phyloP scores from a whole-genome alignment of 2,113 vertebrate species.

The Syrrhaptes paradoxus region DNA sequence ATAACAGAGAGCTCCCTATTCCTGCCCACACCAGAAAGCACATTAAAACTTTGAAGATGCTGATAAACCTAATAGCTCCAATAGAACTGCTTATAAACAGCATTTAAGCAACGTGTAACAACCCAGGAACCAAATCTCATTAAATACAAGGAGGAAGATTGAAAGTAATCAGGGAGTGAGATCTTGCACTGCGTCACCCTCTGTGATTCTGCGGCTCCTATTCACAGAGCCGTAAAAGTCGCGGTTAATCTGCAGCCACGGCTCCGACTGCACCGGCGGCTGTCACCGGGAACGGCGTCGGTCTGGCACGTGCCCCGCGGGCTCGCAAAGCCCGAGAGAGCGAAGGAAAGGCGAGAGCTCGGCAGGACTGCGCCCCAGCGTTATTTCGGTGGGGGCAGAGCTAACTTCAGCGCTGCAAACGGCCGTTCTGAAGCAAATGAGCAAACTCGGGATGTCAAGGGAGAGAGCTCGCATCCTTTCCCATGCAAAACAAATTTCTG shows the following conservation, averaged over 20 bases:
- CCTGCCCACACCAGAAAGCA: not conserved
- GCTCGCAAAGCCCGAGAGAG: not conserved
- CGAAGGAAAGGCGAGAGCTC: not conserved
- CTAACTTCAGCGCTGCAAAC: not conserved
- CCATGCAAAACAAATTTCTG: not conserved
- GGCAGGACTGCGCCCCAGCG: not conserved
- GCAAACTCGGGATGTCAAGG: not conserved
- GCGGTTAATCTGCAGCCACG: not conserved
- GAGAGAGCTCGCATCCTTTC: not conserved
- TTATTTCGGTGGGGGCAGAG: too few relatives aligned
- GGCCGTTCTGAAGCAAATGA: not conserved
- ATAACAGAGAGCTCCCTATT: not conserved
- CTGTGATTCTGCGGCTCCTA: conserved; percentile 49
- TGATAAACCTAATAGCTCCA: conserved; percentile 14
- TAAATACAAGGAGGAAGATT: conserved; percentile 60
- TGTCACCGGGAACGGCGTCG: not conserved
- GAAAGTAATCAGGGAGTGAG: conserved; percentile 58
- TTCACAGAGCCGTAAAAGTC: conserved; percentile 33
- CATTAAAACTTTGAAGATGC: conserved; percentile 16
- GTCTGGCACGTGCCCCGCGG: not conserved
- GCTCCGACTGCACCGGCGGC: not conserved
- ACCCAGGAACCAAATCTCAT: conserved; percentile 50
- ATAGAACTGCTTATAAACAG: conserved; percentile 65
- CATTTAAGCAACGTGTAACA: conserved; percentile 23
- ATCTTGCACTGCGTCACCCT: conserved; percentile 60